phyloP scores from a whole-genome alignment of 2,113 vertebrate genomes.

The Sarotherodon lohbergeri region DNA sequence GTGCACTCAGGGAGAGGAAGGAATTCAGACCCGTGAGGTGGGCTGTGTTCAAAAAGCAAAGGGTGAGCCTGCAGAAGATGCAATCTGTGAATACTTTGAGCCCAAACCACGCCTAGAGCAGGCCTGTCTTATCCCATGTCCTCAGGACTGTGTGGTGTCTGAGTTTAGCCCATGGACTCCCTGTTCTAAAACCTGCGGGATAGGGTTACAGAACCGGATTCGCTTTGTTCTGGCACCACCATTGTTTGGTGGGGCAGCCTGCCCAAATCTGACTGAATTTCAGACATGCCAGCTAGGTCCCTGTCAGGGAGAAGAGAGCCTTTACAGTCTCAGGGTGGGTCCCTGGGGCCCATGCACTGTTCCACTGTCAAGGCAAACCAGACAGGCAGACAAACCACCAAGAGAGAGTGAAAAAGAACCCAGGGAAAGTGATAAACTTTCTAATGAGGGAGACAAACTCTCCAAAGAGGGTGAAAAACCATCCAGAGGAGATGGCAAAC shows the following conservation, averaged over 20 bases:
- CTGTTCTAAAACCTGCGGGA: conserved; percentile 90
- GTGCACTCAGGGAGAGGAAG: conserved; percentile 86
- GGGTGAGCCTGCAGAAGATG: conserved; percentile 77
- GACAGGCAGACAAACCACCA: conserved; percentile 60
- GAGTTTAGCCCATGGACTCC: conserved; percentile 84
- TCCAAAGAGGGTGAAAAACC: conserved; percentile 2
- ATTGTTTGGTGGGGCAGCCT: conserved; percentile 84
- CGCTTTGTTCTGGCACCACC: conserved; percentile 84
- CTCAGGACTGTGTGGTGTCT: conserved; percentile 85
- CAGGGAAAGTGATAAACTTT: conserved; percentile 3
- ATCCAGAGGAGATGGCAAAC: neutral
- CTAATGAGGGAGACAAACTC: conserved; percentile 20
- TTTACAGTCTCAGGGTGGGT: conserved; percentile 85
- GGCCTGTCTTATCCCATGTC: conserved; percentile 93
- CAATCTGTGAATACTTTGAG: conserved; percentile 96
- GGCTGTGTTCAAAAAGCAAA: conserved; percentile 83
- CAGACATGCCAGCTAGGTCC: conserved; percentile 79
- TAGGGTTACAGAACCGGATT: conserved; percentile 84
- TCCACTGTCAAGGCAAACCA: conserved; percentile 69
- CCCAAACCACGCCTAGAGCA: conserved; percentile 91
- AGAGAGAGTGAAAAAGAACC: neutral
- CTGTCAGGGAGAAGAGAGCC: conserved; percentile 77
- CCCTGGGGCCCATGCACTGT: conserved; percentile 82
- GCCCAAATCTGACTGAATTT: conserved; percentile 92
- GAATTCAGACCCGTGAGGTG: conserved; percentile 88